Conservation (phyloP, 2,797 vertebrate species). For the Benthosema pterotum region DNA sequence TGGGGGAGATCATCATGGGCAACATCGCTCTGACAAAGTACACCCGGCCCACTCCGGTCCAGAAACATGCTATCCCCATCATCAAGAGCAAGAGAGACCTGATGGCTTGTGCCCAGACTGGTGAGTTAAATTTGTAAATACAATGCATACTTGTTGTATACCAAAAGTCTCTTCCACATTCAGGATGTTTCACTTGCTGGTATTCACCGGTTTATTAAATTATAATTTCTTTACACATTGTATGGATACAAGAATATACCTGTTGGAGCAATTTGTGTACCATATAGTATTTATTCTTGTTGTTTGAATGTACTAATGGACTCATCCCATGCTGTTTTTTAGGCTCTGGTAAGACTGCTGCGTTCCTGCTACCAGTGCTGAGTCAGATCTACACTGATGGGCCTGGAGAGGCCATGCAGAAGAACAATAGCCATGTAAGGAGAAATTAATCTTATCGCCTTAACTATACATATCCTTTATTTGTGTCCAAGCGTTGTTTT, state of each 20-base stretch:
- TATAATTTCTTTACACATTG: background rate
- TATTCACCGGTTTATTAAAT: no score
- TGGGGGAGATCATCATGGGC: conserved; percentile 99
- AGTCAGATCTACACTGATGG: conserved; percentile 97
- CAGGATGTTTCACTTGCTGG: no score
- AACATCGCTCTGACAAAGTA: conserved; percentile 93
- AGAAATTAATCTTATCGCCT: background rate
- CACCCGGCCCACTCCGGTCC: conserved; percentile 94
- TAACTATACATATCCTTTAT: no score
- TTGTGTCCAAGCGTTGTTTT: background rate
- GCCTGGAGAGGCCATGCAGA: conserved; percentile 89
- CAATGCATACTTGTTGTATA: no score
- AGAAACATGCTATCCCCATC: conserved; percentile 98
- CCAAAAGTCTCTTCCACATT: no score
- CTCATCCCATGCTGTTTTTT: conserved; percentile 19
- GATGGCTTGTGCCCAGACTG: conserved; percentile 99
- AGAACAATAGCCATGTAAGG: conserved; percentile 78
- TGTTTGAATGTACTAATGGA: background rate
- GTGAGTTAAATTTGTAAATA: conserved; percentile 63
- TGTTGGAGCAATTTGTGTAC: background rate
- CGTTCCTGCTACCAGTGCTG: conserved; percentile 95
- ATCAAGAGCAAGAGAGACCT: conserved; percentile 97
- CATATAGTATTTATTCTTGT: no score
- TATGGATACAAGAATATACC: background rate
- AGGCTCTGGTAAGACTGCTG: conserved; percentile 98